Evolutionary conservation across 2,797 vertebrate species (phyloP), one percentile per base, ranked within the genome.

Genomic region (Oryzias sinensis): DNA sequence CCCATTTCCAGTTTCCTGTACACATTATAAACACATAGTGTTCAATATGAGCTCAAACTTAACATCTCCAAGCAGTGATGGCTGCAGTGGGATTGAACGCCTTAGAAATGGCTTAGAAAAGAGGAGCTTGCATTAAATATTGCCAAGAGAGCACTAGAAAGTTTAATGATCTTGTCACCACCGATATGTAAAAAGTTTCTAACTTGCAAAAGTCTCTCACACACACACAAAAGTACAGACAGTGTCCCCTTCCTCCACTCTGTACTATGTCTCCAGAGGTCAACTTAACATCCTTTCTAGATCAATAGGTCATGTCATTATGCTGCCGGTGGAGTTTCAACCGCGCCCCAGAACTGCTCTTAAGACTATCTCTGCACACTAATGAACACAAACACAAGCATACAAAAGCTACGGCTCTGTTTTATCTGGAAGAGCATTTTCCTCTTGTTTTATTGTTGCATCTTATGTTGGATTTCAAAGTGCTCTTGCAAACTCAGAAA

Each of bases 241-340:
- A 15, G 49, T 29, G 22, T 40, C 27, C 46, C 20, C 25, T 29
- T 49, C 53, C 48, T 53, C 59, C 51, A 41, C 6, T 50, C 40
- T 58, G 14, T 49, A 45, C 55, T 17, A 11, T 55, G 41, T 65
- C 77, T 75, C 68, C 60, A 67, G 81, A 74, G 77, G 82, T 80
- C 76, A 72, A 70, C 57, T 37, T 37, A 66, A 25, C 62, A 55
- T 75, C 62, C 70, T 70, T 71, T 63, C 55, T 43, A 68, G 77
- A 88, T 87, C 83, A 87, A 85, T 87, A 86, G 85, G 82, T 84
- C 84, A 74, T 66, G 80, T 80, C 80, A 79, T 83, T 77, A 79
- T 76, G 68, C 79, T 71, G 67, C 74, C 4, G 49, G 59, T 77
- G 59, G 67, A 77, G 79, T 78, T 79, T 80, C 70, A 74, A 70